Evolutionary conservation across 1,140 invertebrate genomes (phyloP), one percentile per base, ranked within the genome.

Genomic region (Diorhabda carinulata): DNA sequence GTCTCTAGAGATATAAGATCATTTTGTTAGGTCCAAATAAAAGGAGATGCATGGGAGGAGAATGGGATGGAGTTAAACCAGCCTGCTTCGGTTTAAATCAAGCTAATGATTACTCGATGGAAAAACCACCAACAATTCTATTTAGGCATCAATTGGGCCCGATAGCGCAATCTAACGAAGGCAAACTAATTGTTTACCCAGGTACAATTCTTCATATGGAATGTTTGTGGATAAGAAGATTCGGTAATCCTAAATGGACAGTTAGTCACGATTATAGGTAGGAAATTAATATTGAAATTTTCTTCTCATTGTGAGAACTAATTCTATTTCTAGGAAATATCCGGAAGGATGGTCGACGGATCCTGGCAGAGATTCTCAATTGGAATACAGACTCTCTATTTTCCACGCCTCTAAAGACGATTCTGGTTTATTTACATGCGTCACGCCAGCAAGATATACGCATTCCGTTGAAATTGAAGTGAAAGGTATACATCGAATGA

Each of bases 201-300:
- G 92, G 92, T 2, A 92, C 92, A 0, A 90, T 91, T 4, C 80
- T 95, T 41, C 91, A 94, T 77, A 91, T 95, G 88, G 92, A 94
- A 79, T 95, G 93, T 74, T 81, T 94, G 3, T 95, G 92, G 91
- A 91, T 92, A 79, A 83, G 92, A 67, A 85, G 91, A 65, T 93
- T 92, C 73, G 92, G 92, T 0, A 90, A 90, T 73, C 93, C 93
- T 0, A 91, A 91, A 78, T 94, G 92, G 92, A 90, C 88, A 72
- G 87, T 91, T 68, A 91, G 87, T 61, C 90, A 91, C 74, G 82
- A 86, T 70, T 87, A 85, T 73, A 87, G 87, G 87, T 88, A 81
- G 78, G 42, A 64, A 56, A 0, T 52, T 8, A 8, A 52, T 4
- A 52, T 52, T 3, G 47, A 8, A 25, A 25, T 25, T 25, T 25